Base-by-base conservation (phyloP, 37 sponge, comb jelly and placozoan species). In the Tethya wilhelma region DNA sequence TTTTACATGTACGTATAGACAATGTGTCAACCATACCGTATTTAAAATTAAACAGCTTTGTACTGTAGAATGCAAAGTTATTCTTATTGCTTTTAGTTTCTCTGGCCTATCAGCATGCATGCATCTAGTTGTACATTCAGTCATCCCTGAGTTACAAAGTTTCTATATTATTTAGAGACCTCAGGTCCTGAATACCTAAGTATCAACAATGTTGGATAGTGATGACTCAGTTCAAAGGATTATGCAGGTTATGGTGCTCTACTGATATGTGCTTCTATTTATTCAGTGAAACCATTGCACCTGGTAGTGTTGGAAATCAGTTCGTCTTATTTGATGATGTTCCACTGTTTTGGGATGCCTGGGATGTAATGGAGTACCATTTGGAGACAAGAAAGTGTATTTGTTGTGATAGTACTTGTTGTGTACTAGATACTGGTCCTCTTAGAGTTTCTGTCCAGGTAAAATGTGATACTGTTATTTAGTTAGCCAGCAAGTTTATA, bases 311-410 rank as follows among this genome's bases (percentile, higher is more conserved):
- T 64, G 88, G 89, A 28, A 93, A 88, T 72, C 77, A 77, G 57
- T 81, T 89, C 67, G 86, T 89, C 7, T 8, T 93, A 67, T 93
- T 81, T 82, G 93, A 93, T 79, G 93, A 93, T 29, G 42, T 93
- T 64, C 93, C 93, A 33, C 75, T 93, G 38, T 93, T 82, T 73
- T 93, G 93, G 93, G 93, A 93, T 78, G 93, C 93, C 11, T 93
- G 93, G 93, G 93, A 93, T 39, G 93, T 93, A 8, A 93, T 93
- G 93, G 89, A 88, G 64, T 93, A 93, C 69, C 93, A 93, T 45
- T 62, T 88, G 55, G 93, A 93, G 44, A 93, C 93, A 38, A 78
- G 93, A 75, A 66, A 38, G 17, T 32, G 60, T 25, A n/a, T 40
- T 7, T 19, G 11, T 30, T 33, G 12, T 56, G 74, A 14, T 67